phyloP scores from a whole-genome alignment of 2,797 vertebrate species.

The Avahi laniger region DNA sequence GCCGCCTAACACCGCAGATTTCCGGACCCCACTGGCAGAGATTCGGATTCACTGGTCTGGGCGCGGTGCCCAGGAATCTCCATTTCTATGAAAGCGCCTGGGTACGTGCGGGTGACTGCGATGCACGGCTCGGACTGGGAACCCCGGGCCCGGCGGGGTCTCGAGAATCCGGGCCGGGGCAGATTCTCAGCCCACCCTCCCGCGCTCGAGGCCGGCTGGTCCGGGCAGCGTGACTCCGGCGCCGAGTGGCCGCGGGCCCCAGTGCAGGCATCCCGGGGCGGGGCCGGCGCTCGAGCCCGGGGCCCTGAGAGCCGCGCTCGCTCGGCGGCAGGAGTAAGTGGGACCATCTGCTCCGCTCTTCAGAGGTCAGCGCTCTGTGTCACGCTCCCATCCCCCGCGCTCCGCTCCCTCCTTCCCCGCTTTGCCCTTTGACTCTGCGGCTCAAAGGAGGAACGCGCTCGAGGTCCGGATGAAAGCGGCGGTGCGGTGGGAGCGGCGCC shows the following conservation, averaged over 20 bases:
- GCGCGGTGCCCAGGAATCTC: conserved; percentile 52
- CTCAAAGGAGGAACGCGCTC: conserved; percentile 83
- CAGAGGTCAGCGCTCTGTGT: conserved; percentile 91
- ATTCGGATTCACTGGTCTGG: background rate
- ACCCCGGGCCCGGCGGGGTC: background rate
- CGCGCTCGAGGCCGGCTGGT: background rate
- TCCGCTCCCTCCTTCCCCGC: conserved; percentile 76
- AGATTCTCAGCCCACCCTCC: background rate
- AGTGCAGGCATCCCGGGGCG: conserved; percentile 77
- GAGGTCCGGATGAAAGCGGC: conserved; percentile 83
- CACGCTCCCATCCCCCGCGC: conserved; percentile 78
- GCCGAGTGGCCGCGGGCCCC: background rate
- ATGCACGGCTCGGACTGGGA: conserved; percentile 40
- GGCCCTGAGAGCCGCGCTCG: conserved; percentile 86
- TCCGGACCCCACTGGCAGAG: background rate
- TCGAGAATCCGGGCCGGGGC: background rate
- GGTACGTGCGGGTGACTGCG: conserved; percentile 78
- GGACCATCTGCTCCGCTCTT: conserved; percentile 91
- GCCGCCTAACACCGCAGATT: background rate
- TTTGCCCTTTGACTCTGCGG: conserved; percentile 89
- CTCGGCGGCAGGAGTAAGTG: conserved; percentile 85
- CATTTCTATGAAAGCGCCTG: conserved; percentile 72
- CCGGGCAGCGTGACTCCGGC: background rate
- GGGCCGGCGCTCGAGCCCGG: conserved; percentile 89
- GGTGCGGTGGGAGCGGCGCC: conserved; percentile 78